A percentile compares a stretch with the other conserved stretches of the same genome.
Conservation (phyloP, 2,113 vertebrate genomes). For the Sander lucioperca region DNA sequence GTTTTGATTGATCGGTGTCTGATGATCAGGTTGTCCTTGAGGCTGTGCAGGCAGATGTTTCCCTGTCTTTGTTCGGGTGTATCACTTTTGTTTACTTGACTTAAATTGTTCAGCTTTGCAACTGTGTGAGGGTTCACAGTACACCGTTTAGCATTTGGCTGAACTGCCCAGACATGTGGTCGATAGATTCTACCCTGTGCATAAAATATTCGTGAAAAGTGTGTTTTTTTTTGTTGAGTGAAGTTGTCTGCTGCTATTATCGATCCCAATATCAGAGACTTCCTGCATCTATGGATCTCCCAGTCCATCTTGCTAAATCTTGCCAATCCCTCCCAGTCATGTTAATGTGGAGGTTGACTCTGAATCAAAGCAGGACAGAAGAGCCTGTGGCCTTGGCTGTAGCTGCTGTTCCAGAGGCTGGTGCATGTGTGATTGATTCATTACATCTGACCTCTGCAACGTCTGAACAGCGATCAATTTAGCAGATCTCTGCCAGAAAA, state of each 20-base stretch:
- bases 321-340: conserved; percentile 30
- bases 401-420: conserved; percentile 55
- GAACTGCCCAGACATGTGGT: not conserved
- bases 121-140: not conserved
- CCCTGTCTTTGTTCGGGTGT: not conserved
- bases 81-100: not conserved
- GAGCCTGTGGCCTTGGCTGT: conserved; percentile 52
- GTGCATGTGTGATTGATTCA: conserved; percentile 75
- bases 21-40: conserved; percentile 56
- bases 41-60: not conserved
- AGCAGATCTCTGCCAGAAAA: conserved; percentile 62
- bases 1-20: conserved; percentile 45
- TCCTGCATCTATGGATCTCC: conserved; percentile 17
- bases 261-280: conserved; percentile 28
- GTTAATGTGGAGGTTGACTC: conserved; percentile 36
- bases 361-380: conserved; percentile 47
- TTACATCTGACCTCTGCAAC: conserved; percentile 73
- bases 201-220: conserved; percentile 22
- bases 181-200: not conserved
- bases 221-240: conserved; percentile 7
- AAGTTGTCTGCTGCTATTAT: conserved; percentile 15
- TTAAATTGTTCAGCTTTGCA: not conserved
- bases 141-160: not conserved
- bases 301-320: conserved; percentile 37
- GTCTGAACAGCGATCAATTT: conserved; percentile 73